Evolutionary conservation across 2,888 invertebrate species (phyloP).

Genomic region (Nineta flava): DNA sequence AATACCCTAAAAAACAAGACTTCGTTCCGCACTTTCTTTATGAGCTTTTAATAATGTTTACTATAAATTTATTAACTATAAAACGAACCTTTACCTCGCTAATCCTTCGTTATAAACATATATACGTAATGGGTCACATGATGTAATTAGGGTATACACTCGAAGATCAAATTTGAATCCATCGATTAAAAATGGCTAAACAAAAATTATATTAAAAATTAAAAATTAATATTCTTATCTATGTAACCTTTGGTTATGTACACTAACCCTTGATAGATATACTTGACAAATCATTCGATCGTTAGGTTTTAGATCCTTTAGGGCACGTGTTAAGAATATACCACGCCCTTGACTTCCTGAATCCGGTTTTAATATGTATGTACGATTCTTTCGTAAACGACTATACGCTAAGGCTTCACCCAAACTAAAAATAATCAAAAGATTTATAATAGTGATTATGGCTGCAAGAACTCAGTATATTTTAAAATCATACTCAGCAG

Average conservation of each 20-base stretch:
- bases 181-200: constrained; percentile 70
- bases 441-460: no score
- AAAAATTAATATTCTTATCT: no score
- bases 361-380: constrained; percentile 83
- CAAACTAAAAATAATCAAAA: constrained; percentile 30
- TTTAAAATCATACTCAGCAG: constrained; percentile 82
- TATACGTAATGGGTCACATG: constrained; percentile 76
- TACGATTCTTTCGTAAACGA: constrained; percentile 51
- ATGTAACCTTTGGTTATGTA: no score
- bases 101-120: constrained; percentile 87
- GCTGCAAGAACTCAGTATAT: no score
- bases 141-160: constrained; percentile 75
- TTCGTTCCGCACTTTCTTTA: neutral
- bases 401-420: constrained; percentile 59
- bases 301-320: constrained; percentile 62
- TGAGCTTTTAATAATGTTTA: neutral
- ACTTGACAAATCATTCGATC: constrained; percentile 81
- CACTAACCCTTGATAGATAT: constrained; percentile 30
- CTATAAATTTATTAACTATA: neutral
- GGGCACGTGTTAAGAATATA: constrained; percentile 68
- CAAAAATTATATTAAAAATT: constrained; percentile 10
- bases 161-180: constrained; percentile 87
- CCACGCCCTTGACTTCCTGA: constrained; percentile 83
- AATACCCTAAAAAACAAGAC: no score
- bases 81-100: constrained; percentile 37